phyloP scores from a whole-genome alignment of 2,888 invertebrate genomes.

The Reticulitermes lucifugus region DNA sequence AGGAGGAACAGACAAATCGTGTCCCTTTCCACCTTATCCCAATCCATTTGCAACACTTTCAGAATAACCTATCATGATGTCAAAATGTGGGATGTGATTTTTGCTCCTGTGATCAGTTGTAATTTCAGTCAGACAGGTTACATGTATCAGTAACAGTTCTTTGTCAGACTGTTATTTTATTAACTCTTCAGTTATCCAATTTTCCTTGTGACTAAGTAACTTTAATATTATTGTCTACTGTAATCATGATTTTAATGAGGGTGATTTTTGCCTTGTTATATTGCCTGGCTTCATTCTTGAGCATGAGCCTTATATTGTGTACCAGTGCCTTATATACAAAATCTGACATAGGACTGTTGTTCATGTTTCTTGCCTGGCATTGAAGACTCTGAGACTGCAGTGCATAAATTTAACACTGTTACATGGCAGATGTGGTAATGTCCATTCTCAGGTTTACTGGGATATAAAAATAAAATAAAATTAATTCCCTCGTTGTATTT shows the following conservation, averaged over 20 bases:
- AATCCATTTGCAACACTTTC: not conserved
- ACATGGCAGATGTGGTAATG: too few relatives aligned
- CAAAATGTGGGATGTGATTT: not conserved
- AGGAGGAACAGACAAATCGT: slow-evolving; percentile 23
- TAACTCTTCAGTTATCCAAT: not conserved
- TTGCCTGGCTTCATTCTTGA: slow-evolving; percentile 17
- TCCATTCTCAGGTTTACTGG: too few relatives aligned
- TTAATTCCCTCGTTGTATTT: too few relatives aligned
- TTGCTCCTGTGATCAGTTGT: not conserved
- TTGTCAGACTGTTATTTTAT: not conserved
- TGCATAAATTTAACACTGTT: too few relatives aligned
- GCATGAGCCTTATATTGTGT: slow-evolving; percentile 8
- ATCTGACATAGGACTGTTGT: not conserved
- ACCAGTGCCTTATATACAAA: not conserved
- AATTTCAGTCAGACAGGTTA: slow-evolving; percentile 6
- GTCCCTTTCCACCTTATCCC: not conserved
- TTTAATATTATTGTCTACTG: not conserved
- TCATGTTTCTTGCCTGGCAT: not conserved
- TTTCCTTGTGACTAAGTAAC: not conserved
- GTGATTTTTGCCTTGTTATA: slow-evolving; percentile 2
- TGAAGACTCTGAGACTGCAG: too few relatives aligned
- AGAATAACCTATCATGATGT: too few relatives aligned
- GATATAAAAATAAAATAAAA: too few relatives aligned
- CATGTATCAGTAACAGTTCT: not conserved
- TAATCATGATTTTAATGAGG: not conserved